Evolutionary conservation across 2,888 invertebrate species (phyloP).

Genomic region (Agrotis puta): DNA sequence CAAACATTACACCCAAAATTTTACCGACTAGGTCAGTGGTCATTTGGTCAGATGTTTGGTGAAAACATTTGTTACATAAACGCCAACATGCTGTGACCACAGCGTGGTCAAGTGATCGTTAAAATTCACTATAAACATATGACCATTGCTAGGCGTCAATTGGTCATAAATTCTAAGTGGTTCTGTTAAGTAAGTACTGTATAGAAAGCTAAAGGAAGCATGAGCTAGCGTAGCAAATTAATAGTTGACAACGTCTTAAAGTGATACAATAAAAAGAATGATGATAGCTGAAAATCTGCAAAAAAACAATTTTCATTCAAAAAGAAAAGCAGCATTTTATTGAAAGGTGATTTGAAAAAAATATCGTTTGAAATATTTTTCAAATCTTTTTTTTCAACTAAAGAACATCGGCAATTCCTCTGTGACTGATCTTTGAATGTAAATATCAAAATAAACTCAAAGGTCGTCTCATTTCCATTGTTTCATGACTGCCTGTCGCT

Average conservation of each 20-base stretch:
- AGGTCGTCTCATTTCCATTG: not conserved
- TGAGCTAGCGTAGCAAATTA: not conserved
- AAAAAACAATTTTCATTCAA: too few species aligned
- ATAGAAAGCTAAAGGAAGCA: conserved; percentile 40
- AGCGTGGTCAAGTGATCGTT: conserved; percentile 53
- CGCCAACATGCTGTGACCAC: conserved; percentile 41
- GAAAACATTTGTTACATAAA: conserved; percentile 62
- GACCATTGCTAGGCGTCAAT: conserved; percentile 56
- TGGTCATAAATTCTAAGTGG: conserved; percentile 57
- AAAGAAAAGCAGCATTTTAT: too few species aligned
- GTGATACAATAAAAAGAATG: too few species aligned
- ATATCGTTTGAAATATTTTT: too few species aligned
- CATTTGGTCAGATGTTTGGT: conserved; percentile 38
- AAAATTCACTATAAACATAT: conserved; percentile 65
- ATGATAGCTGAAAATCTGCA: too few species aligned
- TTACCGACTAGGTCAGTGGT: conserved; percentile 9
- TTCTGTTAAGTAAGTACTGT: conserved; percentile 8
- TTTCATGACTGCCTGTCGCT: too few species aligned
- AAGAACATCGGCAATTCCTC: not conserved
- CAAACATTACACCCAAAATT: conserved; percentile 20
- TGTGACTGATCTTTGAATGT: too few species aligned
- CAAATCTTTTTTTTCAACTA: not conserved
- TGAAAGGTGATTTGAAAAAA: too few species aligned
- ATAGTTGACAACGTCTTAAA: not conserved
- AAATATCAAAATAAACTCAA: not conserved